Base-by-base conservation (phyloP, 2,113 vertebrate genomes). In the Blennius ocellaris region DNA sequence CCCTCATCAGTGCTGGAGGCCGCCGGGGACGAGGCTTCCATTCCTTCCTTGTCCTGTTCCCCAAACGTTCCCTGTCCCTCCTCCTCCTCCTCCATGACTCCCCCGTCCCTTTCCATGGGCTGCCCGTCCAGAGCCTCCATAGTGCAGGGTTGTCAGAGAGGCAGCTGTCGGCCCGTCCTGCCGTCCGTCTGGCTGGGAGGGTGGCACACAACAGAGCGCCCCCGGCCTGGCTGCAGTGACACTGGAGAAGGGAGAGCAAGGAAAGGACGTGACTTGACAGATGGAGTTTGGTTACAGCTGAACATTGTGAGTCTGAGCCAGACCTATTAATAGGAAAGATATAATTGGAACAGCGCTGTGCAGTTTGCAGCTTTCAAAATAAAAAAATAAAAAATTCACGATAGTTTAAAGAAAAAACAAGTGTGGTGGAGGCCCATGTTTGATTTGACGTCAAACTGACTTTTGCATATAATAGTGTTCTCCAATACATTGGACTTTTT, bases 201-300 rank as follows among this genome's bases (percentile, higher is more conserved):
- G 91, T 84, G 93, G 87, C 89, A 93, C 71, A 67, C 71, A 83
- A 21, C 64, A 45, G 69, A 82, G 84, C 93, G 89, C 73, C 92
- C 91, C 88, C 73, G 80, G 91, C 93, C 93, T 80, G 92, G 91
- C 86, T 83, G 88, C 83, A 84, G 83, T 93, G 95, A 94, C 89
- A 96, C 93, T 92, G 94, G 80, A 67, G 84, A 75, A 10, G 94
- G 95, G 93, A 93, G 90, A 96, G 93, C 93, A 87, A 53, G 65
- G 75, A 75, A 78, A 83, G 83, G 80, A 89, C 79, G 90, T 92
- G 94, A 94, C 94, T 95, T 93, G 94, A 94, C 94, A 94, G 93
- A 95, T 81, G 94, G 94, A 92, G 95, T 97, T 94, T 47, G 86
- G 93, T 98, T 99, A 95, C 96, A 95, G 94, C 94, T 95, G 94